Base-by-base conservation (phyloP, 2,113 vertebrate species). In the Microcebus tavaratra region DNA sequence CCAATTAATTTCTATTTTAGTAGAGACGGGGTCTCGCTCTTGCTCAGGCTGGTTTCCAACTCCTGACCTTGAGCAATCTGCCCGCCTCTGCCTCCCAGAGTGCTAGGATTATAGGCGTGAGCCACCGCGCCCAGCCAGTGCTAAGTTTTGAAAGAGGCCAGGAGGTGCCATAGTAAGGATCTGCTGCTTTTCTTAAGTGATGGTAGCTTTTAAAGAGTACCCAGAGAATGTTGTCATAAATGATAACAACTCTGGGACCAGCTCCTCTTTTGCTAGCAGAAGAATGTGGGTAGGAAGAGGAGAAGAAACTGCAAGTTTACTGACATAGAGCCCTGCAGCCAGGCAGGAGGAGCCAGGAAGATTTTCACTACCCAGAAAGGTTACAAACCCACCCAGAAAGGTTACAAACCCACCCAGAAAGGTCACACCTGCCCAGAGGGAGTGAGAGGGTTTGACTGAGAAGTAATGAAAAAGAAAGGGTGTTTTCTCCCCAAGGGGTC, bases 261-360 rank as follows among this genome's bases (percentile, higher is more conserved):
- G 31, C 36, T 21, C 14, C 8, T 61, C 21, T 57, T 36, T 67
- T 61, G 42, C 61, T 18, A 9, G 34, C 48, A n/a, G 55, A 45
- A 36, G 23, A 23, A 31, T 7, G 27, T 23, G 36, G 18, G 65
- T 3, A 21, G 48, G 25, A n/a, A 45, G 1, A 72, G 53, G 14
- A 34, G 9, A n/a, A 15, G 39, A 29, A 0, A 67, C 27, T 1
- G 6, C 36, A 8, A 3, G 3, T 20, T 20, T 3, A 2, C 39
- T 23, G 83, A 31, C 17, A 1, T 25, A 57, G 29, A 89, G 39
- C 18, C 73, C 45, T 9, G n/a, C 55, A 2, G 31, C 63, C 42
- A 73, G 48, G 27, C 8, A 18, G 73, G 73, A 87, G 68, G 17
- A 45, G 6, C 21, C 29, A n/a, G 36, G 55, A 59, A 31, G 42